Base-by-base conservation (phyloP, 2,113 vertebrate species). In the Poeciliopsis occidentalis region DNA sequence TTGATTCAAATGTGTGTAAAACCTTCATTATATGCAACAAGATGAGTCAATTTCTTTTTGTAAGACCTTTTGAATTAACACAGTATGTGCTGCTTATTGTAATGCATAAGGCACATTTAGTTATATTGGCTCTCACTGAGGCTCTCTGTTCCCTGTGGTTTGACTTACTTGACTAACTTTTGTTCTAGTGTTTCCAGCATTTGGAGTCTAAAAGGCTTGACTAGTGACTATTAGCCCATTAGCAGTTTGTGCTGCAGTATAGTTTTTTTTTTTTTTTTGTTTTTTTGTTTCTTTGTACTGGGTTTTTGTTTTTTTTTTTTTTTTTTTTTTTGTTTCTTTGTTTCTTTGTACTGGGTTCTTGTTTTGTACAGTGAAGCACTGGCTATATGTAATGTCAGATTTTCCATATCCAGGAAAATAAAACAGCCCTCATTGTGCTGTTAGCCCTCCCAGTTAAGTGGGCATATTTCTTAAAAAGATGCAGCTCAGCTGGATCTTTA, bases 381-480 rank as follows among this genome's bases (percentile, higher is more conserved):
- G 7, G 17, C 22, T 24, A 24, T 54, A 22, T 7, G 24, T 24
- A 24, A 54, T 19, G 19, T 54, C 6, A 54, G 22, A 54, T 24
- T 29, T 29, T 29, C 29, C 44, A 63, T 31, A 31, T 71, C 54
- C 32, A 44, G 41, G 44, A 69, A 79, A 22, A 64, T 12, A 8
- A 70, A 63, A 51, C 4, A 0, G 37, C 3, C 31, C 13, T 54
- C 37, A 19, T 44, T 54, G 15, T 47, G 44, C 13, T 8, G 19
- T 41, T 19, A 69, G 57, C 27, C 54, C 41, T 76, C 70, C 69
- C 37, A 74, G 54, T 74, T 34, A 54, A 1, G 10, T 12, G 37
- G 47, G 74, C 76, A 86, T 77, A 67, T 74, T 78, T 72, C 65
- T 67, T 32, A 66, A 65, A 39, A 69, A 27, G 54, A 67, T 44